A percentile compares a stretch with the other conserved stretches of the same genome.
Conservation (phyloP, 2,113 vertebrate genomes). For the Rhynchomys soricoides region DNA sequence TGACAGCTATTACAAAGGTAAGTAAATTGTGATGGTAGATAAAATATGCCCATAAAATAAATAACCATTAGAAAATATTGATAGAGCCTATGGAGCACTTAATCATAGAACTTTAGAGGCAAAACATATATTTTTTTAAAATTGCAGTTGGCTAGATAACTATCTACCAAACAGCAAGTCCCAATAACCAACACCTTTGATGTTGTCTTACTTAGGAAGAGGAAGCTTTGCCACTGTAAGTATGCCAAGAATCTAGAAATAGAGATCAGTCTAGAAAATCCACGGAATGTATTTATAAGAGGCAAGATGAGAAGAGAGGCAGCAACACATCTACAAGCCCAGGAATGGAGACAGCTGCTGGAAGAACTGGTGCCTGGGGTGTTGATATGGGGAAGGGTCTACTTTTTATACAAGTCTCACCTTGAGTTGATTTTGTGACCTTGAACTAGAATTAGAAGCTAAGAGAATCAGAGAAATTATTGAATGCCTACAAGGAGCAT, state of each 20-base stretch:
- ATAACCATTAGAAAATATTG: conserved; percentile 27
- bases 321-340: not conserved
- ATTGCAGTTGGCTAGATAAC: not conserved
- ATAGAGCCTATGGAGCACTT: not conserved
- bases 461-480: not conserved
- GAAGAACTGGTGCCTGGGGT: not conserved
- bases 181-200: not conserved
- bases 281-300: not conserved
- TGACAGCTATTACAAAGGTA: not conserved
- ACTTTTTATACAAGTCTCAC: not conserved
- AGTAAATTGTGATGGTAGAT: not conserved
- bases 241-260: not conserved
- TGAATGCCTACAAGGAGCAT: too few relatives aligned
- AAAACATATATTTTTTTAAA: not conserved
- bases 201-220: not conserved
- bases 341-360: not conserved
- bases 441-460: not conserved
- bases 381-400: not conserved
- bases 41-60: conserved; percentile 30
- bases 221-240: not conserved
- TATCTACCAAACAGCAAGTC: not conserved
- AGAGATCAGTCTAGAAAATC: not conserved
- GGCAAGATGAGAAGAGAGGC: not conserved
- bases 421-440: not conserved
- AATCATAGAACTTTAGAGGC: not conserved